Base-by-base conservation (phyloP, 2,888 invertebrate species). In the Eustalomyia histrio region DNA sequence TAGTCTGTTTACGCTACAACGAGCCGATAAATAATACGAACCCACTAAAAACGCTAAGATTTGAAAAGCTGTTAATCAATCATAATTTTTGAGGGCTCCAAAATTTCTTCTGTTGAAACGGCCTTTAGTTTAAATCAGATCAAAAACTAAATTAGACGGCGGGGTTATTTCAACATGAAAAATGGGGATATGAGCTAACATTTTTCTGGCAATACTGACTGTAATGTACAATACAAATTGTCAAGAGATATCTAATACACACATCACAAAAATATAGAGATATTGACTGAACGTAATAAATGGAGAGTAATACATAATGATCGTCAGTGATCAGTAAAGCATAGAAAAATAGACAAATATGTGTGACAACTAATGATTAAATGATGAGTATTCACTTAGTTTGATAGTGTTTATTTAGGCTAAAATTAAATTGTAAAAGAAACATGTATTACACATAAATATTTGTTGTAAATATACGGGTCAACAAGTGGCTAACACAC, bases 291-390 rank as follows among this genome's bases (percentile, higher is more conserved):
- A 52, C 50, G 43, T n/a, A 64, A 76, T 58, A 76, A 65, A 64
- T 76, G 58, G 18, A 76, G 64, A 71, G 64, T 52, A 58, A 18
- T 21, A 21, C 18, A 57, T 65, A 50, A 52, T 64, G 39, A 53
- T 71, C 64, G 71, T 50, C 60, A 53, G 39, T 64, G 69, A 76
- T 76, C 76, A 71, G 57, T 64, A 64, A 76, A 64, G 64, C 76
- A 71, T 76, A 58, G 69, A 76, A 71, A 76, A 52, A 58, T 57
- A 71, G 65, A 76, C 53, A 76, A 64, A 76, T 64, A 55, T 76
- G 71, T 76, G 43, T 71, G 64, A 71, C 64, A 71, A 39, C 64
- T 71, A 64, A 65, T 57, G 64, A 58, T 43, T 65, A 65, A 71
- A 60, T 71, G 43, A 76, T 71, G 52, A 64, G 24, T 47, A 43